phyloP scores from a whole-genome alignment of 2,888 invertebrate species.

The Pandemis heparana region DNA sequence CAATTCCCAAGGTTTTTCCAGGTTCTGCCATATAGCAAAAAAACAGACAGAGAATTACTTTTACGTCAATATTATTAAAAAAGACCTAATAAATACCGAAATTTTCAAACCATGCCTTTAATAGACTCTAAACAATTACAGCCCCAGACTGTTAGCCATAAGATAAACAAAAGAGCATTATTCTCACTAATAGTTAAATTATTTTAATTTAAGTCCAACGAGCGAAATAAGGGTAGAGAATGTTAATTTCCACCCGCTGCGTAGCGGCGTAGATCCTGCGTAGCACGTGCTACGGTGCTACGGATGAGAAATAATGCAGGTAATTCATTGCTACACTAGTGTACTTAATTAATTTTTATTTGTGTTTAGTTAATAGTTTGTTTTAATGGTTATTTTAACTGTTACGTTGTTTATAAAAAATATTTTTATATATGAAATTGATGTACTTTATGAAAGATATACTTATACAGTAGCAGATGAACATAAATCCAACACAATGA shows the following conservation, averaged over 20 bases:
- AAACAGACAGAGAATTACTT: too few species aligned
- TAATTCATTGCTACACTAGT: conserved; percentile 24
- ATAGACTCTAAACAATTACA: too few species aligned
- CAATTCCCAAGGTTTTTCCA: too few species aligned
- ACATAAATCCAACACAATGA: too few species aligned
- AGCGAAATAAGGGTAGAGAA: conserved; percentile 36
- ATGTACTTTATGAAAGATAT: too few species aligned
- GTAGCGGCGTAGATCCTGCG: conserved; percentile 49
- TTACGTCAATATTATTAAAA: too few species aligned
- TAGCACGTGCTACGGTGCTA: conserved; percentile 51
- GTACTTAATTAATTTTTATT: conserved; percentile 19
- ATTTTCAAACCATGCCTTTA: too few species aligned
- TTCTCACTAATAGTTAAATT: conserved; percentile 33
- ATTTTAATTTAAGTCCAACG: conserved; percentile 31
- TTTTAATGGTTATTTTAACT: neutral
- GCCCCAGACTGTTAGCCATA: neutral
- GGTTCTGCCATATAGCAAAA: too few species aligned
- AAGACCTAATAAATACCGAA: too few species aligned
- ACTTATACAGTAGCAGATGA: too few species aligned
- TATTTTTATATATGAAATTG: too few species aligned
- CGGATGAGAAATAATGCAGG: conserved; percentile 31
- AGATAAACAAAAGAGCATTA: conserved; percentile 36
- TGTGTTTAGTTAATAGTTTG: conserved; percentile 6
- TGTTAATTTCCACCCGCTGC: conserved; percentile 43
- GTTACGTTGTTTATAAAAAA: neutral